A percentile compares a stretch with the other conserved stretches of the same genome.
These are phyloP conservation scores for Sylvia borin DNA, from an alignment of 2,797 vertebrate genomes.

Conservation along the genomic window DNA sequence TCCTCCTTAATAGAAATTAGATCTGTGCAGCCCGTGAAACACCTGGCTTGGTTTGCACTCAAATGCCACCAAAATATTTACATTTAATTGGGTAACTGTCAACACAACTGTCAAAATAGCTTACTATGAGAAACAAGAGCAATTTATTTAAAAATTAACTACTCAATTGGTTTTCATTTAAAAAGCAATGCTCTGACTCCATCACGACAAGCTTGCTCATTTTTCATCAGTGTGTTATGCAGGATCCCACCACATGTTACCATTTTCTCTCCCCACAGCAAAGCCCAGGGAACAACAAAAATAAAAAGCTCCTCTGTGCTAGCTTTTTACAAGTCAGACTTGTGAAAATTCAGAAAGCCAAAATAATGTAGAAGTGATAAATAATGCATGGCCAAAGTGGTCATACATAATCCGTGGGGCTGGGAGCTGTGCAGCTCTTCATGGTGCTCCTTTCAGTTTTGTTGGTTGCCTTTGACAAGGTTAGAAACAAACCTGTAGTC, in stretches of 20 bases:
- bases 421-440: neutral
- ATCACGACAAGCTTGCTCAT: neutral
- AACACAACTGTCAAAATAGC: slow-evolving; percentile 25
- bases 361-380: neutral
- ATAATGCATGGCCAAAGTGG: neutral
- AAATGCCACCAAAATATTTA: slow-evolving; percentile 38
- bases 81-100: slow-evolving; percentile 28
- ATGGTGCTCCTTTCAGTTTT: neutral
- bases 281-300: neutral
- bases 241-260: neutral
- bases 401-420: neutral
- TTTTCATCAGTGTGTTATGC: slow-evolving; percentile 27
- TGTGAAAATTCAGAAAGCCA: neutral
- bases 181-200: neutral
- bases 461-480: neutral
- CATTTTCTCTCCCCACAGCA: neutral
- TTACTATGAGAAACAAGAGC: neutral
- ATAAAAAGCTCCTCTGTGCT: neutral
- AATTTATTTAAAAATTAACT: slow-evolving; percentile 60
- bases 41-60: slow-evolving; percentile 8
- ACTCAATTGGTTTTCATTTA: slow-evolving; percentile 17
- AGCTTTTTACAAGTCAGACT: neutral
- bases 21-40: neutral
- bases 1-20: neutral
- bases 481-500: neutral